Base-by-base conservation (phyloP, 2,113 vertebrate species). In the Sclerurus mexicanus region DNA sequence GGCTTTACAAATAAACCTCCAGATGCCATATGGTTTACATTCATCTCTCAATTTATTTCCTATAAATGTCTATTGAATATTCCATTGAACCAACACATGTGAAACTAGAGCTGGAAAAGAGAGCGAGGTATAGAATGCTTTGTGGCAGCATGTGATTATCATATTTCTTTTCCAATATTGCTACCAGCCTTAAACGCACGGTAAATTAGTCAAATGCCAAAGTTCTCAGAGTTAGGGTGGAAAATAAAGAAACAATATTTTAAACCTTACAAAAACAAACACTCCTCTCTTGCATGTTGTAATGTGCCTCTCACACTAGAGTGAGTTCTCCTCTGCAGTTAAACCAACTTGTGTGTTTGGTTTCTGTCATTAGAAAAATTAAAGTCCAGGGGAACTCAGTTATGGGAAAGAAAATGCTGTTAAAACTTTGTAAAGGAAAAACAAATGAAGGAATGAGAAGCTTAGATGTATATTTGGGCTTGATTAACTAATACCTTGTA, bases 41-140 rank as follows among this genome's bases (percentile, higher is more conserved):
- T 99, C 98, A 98, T 98, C 98, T 99, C 98, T 99, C 99, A 99
- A 99, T 99, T 99, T 99, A 99, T 99, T 99, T 99, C 99, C 99
- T 99, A 99, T 99, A 99, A 99, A 99, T 99, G 99, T 99, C 99
- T 98, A 98, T 98, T 99, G 98, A 99, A 99, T 99, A 98, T 99
- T 99, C 98, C 98, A 98, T 97, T 95, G 98, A 98, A 98, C 98
- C 98, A 99, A 98, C 98, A 98, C 98, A 98, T 99, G 99, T 99
- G 98, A 98, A 98, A 98, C 98, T 97, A 97, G 98, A 98, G 98
- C 98, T 99, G 98, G 98, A 98, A 99, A 99, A 98, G 98, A 98
- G 98, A 98, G 98, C 96, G 88, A 97, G 96, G 98, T 96, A 96
- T 97, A 97, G 98, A 98, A 98, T 98, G 98, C 98, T 99, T 98